Evolutionary conservation across 2,797 vertebrate genomes (phyloP), one percentile per base, ranked within the genome.

Genomic region (Sebastes diploproa): DNA sequence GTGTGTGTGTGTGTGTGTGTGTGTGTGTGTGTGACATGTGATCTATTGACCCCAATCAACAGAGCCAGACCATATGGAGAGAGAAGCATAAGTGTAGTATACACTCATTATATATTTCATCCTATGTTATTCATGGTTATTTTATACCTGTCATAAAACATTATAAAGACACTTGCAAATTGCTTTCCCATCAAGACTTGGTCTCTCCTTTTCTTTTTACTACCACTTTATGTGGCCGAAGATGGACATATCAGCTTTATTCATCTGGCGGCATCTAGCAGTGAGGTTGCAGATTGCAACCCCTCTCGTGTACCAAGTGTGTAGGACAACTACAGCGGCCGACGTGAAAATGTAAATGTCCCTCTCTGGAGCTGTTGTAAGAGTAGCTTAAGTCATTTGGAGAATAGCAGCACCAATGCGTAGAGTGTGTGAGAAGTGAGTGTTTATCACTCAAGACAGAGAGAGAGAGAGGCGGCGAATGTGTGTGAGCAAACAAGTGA

Each of bases 41-140:
- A 71, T 80, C 72, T 42, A 20, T 70, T 83, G 75, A 89, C 77
- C 84, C 29, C 66, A 86, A 86, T 89, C 75, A 87, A 80, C 27
- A 2, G 2, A 69, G 20, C 54, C 56, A 54, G 61, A 77, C 59
- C 66, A 80, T 56, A 72, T 75, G 13, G 54, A 62, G 27, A 78
- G 38, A 68, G 61, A 75, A 29, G 23, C 2, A 27, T 42, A 61
- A 23, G 73, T 81, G 23, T 63, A 20, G 5, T 23, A 11, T 12
- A 52, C 11, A 54, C 18, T 55, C 23, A 52, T 62, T 14, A 61
- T 14, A 46, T 30, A 16, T 30, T 63, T 25, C 5, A 54, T 32
- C 16, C 4, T 77, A 1, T 34, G 7, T 25, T 56, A 23, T 0
- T 16, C n/a, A 55, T 8, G 2, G n/a, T 50, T 23, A 55, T 70